Percentiles rank a stretch among this genome's conserved stretches.
These are phyloP conservation scores for Drosophila multiciliata DNA, from an alignment of 2,888 invertebrate species.

Conservation along the genomic window DNA sequence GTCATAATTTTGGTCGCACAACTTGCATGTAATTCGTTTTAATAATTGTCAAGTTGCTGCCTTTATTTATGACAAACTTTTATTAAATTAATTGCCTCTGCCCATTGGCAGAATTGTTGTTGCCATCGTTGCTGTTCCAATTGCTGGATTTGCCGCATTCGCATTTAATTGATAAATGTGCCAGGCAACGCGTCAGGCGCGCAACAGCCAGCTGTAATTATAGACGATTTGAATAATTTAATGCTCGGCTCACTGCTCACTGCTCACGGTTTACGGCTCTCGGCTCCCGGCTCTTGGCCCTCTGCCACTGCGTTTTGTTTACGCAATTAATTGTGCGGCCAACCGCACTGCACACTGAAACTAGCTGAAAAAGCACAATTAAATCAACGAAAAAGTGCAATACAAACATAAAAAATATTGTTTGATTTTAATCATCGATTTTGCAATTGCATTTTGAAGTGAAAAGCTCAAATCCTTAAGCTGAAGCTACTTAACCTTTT, in stretches of 20 bases:
- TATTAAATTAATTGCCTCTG: constrained; percentile 75
- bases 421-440: neutral
- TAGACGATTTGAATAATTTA: constrained; percentile 79
- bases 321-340: constrained; percentile 74
- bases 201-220: constrained; percentile 67
- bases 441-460: neutral
- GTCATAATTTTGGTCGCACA: constrained; percentile 58
- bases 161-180: constrained; percentile 79
- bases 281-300: constrained; percentile 29
- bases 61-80: constrained; percentile 77
- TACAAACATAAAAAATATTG: neutral
- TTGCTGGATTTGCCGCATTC: constrained; percentile 68
- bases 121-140: constrained; percentile 34
- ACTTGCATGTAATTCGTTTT: constrained; percentile 74
- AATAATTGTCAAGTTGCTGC: constrained; percentile 76
- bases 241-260: constrained; percentile 42
- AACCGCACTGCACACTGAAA: constrained; percentile 27
- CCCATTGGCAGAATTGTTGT: constrained; percentile 39
- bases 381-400: neutral
- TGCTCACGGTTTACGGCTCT: constrained; percentile 12
- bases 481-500: neutral
- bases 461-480: too few relatives aligned
- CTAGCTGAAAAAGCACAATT: neutral
- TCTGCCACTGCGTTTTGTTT: constrained; percentile 67
- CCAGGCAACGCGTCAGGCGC: constrained; percentile 23